Evolutionary conservation across 2,888 invertebrate genomes (phyloP).

Genomic region (Trichogramma dendrolimi): DNA sequence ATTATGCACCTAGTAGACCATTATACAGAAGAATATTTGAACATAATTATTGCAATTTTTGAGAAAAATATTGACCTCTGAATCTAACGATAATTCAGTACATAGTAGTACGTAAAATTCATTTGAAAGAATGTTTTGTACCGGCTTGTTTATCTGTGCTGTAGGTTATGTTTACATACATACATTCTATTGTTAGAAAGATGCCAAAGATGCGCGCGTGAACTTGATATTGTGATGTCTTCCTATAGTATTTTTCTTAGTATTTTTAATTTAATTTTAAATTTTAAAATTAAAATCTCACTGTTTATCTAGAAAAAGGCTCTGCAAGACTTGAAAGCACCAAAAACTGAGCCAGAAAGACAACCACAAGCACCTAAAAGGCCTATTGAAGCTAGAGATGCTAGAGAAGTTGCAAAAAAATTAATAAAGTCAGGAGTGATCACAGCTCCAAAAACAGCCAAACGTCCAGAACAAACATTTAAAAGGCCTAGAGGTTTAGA

Average conservation of each 20-base stretch:
- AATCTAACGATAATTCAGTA: background rate
- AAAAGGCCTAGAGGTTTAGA: conserved; percentile 80
- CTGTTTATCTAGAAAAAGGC: conserved; percentile 67
- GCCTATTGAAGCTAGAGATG: conserved; percentile 85
- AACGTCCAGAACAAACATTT: conserved; percentile 85
- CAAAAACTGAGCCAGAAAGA: conserved; percentile 86
- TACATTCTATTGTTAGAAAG: too few relatives aligned
- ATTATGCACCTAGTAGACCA: background rate
- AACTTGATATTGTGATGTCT: too few relatives aligned
- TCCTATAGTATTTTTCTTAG: too few relatives aligned
- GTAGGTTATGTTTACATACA: too few relatives aligned
- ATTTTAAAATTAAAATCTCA: conserved; percentile 1
- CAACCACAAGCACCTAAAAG: conserved; percentile 73
- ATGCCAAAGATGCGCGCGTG: too few relatives aligned
- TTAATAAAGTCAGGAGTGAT: conserved; percentile 91
- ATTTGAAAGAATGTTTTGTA: too few relatives aligned
- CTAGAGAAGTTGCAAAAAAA: conserved; percentile 90
- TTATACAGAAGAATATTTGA: too few relatives aligned
- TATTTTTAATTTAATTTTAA: background rate
- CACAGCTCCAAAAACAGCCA: conserved; percentile 77
- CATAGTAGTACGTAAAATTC: background rate
- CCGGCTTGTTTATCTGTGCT: too few relatives aligned
- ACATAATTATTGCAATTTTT: too few relatives aligned
- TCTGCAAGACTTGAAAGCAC: conserved; percentile 73
- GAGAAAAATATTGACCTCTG: too few relatives aligned